These are phyloP conservation scores for Scaptomyza tumidula DNA, from an alignment of 2,888 invertebrate species.

Conservation along the genomic window DNA sequence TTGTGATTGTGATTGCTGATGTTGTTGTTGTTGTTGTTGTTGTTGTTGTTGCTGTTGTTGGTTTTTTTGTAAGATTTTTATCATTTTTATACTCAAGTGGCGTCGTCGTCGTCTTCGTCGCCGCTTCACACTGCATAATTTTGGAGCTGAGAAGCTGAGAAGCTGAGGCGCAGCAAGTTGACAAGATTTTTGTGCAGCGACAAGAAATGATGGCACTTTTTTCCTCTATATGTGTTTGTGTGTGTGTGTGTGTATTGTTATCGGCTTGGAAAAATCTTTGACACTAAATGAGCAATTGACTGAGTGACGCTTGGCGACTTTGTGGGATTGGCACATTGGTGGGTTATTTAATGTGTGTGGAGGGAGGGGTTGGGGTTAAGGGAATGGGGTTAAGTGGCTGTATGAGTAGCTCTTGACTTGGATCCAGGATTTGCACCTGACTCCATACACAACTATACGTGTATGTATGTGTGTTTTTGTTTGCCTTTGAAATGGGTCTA, in stretches of 20 bases:
- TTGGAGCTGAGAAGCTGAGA: slow-evolving; percentile 36
- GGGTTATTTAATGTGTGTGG: neutral
- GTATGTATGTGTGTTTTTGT: slow-evolving; percentile 10
- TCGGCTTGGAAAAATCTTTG: slow-evolving; percentile 76
- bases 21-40: too few species aligned
- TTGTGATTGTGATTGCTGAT: slow-evolving; percentile 43
- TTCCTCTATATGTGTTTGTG: slow-evolving; percentile 15
- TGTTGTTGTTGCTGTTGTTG: slow-evolving; percentile 43
- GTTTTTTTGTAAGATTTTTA: slow-evolving; percentile 61
- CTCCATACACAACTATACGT: neutral
- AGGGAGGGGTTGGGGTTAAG: too few species aligned
- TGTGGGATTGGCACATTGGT: slow-evolving; percentile 26
- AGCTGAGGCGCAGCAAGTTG: slow-evolving; percentile 58
- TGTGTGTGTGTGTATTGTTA: slow-evolving; percentile 44
- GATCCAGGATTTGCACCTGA: slow-evolving; percentile 66
- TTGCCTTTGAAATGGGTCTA: slow-evolving; percentile 45
- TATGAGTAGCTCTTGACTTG: slow-evolving; percentile 56
- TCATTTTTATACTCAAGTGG: slow-evolving; percentile 77
- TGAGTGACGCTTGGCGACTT: slow-evolving; percentile 64
- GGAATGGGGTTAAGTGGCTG: neutral
- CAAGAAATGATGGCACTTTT: slow-evolving; percentile 76
- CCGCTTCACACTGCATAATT: slow-evolving; percentile 82
- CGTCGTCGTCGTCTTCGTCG: slow-evolving; percentile 55
- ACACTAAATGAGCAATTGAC: slow-evolving; percentile 81
- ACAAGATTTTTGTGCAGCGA: slow-evolving; percentile 80